Percentiles rank a stretch among this genome's conserved stretches.
These are phyloP conservation scores for Neuroscelio doddi DNA, from an alignment of 2,888 invertebrate species.

Conservation along the genomic window DNA sequence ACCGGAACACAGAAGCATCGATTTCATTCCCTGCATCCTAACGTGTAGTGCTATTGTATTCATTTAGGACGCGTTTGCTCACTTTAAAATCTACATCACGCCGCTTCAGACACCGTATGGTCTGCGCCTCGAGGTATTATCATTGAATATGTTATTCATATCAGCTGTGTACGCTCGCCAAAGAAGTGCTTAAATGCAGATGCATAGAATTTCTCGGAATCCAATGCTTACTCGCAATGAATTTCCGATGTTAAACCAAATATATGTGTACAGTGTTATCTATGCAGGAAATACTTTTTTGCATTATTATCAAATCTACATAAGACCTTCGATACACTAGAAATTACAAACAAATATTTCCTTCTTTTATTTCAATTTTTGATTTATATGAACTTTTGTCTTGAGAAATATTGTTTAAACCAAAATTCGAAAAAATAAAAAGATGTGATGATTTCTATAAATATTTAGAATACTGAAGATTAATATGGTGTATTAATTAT, in stretches of 20 bases:
- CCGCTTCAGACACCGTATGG: conserved; percentile 24
- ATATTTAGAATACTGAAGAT: too few species aligned
- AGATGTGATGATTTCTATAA: too few species aligned
- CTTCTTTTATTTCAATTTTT: too few species aligned
- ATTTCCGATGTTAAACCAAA: conserved; percentile 15
- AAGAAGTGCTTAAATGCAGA: conserved; percentile 20
- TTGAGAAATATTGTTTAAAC: too few species aligned
- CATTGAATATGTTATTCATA: conserved; percentile 29
- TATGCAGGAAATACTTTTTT: neutral
- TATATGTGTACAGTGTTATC: conserved; percentile 8
- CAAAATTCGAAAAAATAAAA: too few species aligned
- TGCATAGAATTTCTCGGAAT: conserved; percentile 18
- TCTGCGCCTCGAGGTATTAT: conserved; percentile 22
- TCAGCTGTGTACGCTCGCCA: conserved; percentile 18
- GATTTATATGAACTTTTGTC: too few species aligned
- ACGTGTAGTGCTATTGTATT: conserved; percentile 41
- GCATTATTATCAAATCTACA: neutral
- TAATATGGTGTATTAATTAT: too few species aligned
- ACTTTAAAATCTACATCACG: conserved; percentile 45
- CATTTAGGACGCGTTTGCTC: conserved; percentile 24
- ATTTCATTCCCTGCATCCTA: conserved; percentile 18
- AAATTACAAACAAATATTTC: too few species aligned
- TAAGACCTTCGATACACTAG: too few species aligned
- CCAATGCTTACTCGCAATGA: conserved; percentile 18
- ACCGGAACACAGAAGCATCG: conserved; percentile 6